A percentile compares a stretch with the other conserved stretches of the same genome.
Evolutionary conservation across 1,140 invertebrate genomes (phyloP).

Genomic region (Heliconius himera): DNA sequence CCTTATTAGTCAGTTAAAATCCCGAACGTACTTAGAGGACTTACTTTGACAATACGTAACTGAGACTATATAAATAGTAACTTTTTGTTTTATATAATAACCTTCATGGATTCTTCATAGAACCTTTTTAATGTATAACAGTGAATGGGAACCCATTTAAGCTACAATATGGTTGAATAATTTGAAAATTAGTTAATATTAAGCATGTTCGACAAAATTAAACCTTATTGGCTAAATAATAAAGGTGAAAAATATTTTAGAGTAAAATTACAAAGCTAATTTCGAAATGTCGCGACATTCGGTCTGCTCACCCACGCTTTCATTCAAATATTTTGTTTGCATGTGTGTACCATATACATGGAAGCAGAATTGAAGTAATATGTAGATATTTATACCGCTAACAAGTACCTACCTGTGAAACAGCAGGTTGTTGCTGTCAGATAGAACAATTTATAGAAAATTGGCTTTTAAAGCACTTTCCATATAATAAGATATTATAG

Average conservation of each 20-base stretch:
- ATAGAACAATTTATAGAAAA: not conserved
- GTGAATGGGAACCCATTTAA: slow-evolving; percentile 31
- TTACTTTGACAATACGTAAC: not conserved
- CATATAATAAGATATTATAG: not conserved
- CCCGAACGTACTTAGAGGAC: too few species aligned
- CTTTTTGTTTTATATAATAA: not conserved
- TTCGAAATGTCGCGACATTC: slow-evolving; percentile 66
- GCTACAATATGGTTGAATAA: slow-evolving; percentile 38
- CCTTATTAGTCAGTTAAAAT: too few species aligned
- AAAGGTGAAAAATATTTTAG: slow-evolving; percentile 18
- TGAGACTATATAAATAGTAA: not conserved
- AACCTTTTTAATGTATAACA: slow-evolving; percentile 16
- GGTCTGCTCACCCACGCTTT: slow-evolving; percentile 67
- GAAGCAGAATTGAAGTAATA: slow-evolving; percentile 16
- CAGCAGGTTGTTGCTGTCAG: not conserved
- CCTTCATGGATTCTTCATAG: not conserved
- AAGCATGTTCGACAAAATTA: slow-evolving; percentile 21
- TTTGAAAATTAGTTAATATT: slow-evolving; percentile 43
- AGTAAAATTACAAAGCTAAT: slow-evolving; percentile 40
- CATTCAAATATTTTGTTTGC: slow-evolving; percentile 54
- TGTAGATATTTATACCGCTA: not conserved
- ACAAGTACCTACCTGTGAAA: not conserved
- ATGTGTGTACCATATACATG: slow-evolving; percentile 40
- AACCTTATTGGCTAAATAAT: slow-evolving; percentile 20
- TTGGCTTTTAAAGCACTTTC: not conserved